Evolutionary conservation across 2,888 invertebrate species (phyloP).

Genomic region (Sphaeridia pumilis): DNA sequence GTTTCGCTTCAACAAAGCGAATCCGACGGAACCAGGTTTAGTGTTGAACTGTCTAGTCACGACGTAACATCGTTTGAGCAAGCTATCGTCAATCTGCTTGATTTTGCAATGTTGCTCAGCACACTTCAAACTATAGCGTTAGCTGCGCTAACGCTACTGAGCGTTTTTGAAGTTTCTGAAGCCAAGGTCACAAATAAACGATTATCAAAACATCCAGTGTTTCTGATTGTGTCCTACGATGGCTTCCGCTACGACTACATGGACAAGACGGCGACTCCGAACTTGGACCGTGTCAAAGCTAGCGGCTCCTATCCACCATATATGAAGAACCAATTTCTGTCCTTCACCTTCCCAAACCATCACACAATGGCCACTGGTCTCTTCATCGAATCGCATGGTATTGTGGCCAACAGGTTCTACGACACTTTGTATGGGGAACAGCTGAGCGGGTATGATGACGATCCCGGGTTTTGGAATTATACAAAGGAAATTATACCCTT

Average conservation of each 20-base stretch:
- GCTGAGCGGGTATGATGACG: conserved; percentile 14
- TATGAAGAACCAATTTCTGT: conserved; percentile 52
- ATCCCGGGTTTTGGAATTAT: conserved; percentile 31
- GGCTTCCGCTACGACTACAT: conserved; percentile 59
- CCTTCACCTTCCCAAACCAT: conserved; percentile 59
- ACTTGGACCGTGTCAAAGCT: conserved; percentile 46
- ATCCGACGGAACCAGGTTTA: too few species aligned
- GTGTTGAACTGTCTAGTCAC: too few species aligned
- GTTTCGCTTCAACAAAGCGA: too few species aligned
- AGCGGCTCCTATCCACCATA: conserved; percentile 49
- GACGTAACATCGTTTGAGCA: too few species aligned
- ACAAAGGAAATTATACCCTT: conserved; percentile 22
- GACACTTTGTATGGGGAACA: conserved; percentile 41
- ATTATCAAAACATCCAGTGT: conserved; percentile 20
- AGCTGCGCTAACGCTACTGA: too few species aligned
- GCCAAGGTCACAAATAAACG: too few species aligned
- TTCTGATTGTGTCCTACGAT: conserved; percentile 55
- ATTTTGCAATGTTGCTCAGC: too few species aligned
- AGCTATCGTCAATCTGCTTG: too few species aligned
- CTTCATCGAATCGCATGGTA: conserved; percentile 58
- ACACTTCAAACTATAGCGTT: too few species aligned
- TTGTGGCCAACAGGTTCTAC: conserved; percentile 51
- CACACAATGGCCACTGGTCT: conserved; percentile 58
- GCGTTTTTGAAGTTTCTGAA: too few species aligned
- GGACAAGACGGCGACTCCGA: conserved; percentile 45